A percentile compares a stretch with the other conserved stretches of the same genome.
Evolutionary conservation across 2,797 vertebrate genomes (phyloP).

Genomic region (Pristis pectinata): DNA sequence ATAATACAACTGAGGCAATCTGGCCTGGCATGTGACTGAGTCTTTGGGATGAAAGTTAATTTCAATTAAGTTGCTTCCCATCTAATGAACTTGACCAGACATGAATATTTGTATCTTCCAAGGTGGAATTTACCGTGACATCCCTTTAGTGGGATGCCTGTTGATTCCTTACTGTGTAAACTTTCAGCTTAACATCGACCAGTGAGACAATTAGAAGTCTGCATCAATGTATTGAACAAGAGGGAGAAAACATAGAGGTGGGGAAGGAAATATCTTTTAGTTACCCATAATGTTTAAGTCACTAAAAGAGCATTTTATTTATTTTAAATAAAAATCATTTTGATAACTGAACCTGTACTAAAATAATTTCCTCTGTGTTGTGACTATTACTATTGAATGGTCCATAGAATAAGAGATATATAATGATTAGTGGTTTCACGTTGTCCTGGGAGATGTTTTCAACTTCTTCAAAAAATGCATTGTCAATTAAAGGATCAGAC

Average conservation of each 20-base stretch:
- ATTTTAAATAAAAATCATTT: not conserved
- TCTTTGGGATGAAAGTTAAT: too few species aligned
- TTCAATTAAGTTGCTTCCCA: too few species aligned
- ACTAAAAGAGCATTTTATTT: not conserved
- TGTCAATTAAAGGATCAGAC: not conserved
- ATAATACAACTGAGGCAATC: too few species aligned
- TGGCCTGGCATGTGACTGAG: too few species aligned
- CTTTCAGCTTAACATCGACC: not conserved
- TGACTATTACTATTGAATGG: not conserved
- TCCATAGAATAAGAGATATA: not conserved
- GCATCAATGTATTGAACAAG: not conserved
- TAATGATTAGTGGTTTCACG: constrained; percentile 1
- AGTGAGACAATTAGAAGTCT: not conserved
- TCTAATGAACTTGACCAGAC: not conserved
- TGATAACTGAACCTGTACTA: not conserved
- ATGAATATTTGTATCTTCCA: not conserved
- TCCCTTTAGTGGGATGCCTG: not conserved
- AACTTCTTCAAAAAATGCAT: not conserved
- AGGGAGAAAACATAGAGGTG: not conserved
- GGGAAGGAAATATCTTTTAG: not conserved
- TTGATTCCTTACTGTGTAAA: not conserved
- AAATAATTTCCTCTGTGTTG: not conserved
- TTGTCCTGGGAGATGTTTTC: not conserved
- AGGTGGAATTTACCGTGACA: too few species aligned
- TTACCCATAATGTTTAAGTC: not conserved